These are phyloP conservation scores for Chanos chanos DNA, from an alignment of 2,797 vertebrate species.

Conservation along the genomic window DNA sequence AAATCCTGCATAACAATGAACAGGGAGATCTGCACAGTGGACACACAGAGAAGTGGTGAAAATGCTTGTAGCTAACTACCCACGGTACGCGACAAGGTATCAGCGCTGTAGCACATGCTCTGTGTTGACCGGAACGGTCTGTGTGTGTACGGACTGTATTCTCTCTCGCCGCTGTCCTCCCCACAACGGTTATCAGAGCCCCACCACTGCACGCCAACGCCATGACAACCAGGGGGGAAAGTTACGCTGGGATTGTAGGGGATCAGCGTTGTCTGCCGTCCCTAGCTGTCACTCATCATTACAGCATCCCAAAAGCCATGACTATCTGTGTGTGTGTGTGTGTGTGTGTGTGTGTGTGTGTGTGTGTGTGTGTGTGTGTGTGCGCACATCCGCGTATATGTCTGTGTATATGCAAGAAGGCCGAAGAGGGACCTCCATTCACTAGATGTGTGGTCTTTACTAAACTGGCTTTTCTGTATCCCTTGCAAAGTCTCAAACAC, in stretches of 20 bases:
- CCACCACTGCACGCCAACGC: constrained; percentile 49
- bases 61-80: constrained; percentile 46
- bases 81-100: constrained; percentile 59
- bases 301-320: constrained; percentile 11
- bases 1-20: constrained; percentile 38
- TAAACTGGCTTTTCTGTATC: constrained; percentile 35
- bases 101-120: constrained; percentile 53
- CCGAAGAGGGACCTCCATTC: constrained; percentile 25
- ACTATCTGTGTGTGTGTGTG: constrained; percentile 38
- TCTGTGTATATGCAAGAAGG: constrained; percentile 4
- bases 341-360: constrained; percentile 41
- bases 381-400: constrained; percentile 30
- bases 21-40: constrained; percentile 23
- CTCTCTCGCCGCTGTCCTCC: constrained; percentile 19
- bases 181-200: constrained; percentile 65
- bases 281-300: constrained; percentile 66
- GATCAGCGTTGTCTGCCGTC: constrained; percentile 64
- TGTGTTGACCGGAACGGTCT: constrained; percentile 42
- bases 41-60: constrained; percentile 26
- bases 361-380: constrained; percentile 28
- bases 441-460: constrained; percentile 66
- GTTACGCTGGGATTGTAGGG: constrained; percentile 58
- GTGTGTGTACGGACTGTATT: constrained; percentile 2
- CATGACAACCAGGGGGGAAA: constrained; percentile 43
- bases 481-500: constrained; percentile 21